Evolutionary conservation across 2,113 vertebrate species (phyloP), one percentile per base, ranked within the genome.

Genomic region (Dromas ardeola): DNA sequence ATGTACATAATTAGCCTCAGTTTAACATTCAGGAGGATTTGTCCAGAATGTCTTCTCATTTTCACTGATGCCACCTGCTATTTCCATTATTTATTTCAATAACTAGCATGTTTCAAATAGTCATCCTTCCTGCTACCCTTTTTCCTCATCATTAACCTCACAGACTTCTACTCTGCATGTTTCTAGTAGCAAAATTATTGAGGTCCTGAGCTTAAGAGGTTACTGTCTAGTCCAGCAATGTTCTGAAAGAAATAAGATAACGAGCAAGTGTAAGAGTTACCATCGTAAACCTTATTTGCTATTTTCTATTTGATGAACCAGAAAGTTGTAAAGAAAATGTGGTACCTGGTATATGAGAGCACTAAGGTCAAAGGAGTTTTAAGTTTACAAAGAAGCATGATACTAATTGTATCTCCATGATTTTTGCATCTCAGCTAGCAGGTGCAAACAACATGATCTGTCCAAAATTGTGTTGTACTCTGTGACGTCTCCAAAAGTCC

Each of bases 81-180:
- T 91, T 94, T 87, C 61, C 58, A 47, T 80, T 85, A 91, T 81
- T 93, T 96, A 84, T 92, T 87, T 91, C 81, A 84, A 66, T 62
- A 79, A 47, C 15, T 18, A n/a, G n/a, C 10, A 12, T 67, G 81
- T 88, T 87, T 94, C 85, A 81, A 11, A 38, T 22, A 85, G 27
- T 81, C 49, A 63, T 38, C 45, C 50, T 70, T 80, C 53, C 78
- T 86, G 47, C 52, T 91, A 88, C 40, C n/a, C 52, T 70, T 93
- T 83, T 95, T 95, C 62, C 56, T 83, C 67, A 70, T 80, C 70
- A 91, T 95, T 96, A 95, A 91, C 80, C 45, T 93, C 61, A 72
- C 30, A 91, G 45, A 62, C 34, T 91, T 86, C 42, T 34, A 93
- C 40, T 80, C 34, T 71, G 27, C 8, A 17, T 40, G 43, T 69